These are phyloP conservation scores for Xanthia togata DNA, from an alignment of 2,888 invertebrate species.

Conservation along the genomic window DNA sequence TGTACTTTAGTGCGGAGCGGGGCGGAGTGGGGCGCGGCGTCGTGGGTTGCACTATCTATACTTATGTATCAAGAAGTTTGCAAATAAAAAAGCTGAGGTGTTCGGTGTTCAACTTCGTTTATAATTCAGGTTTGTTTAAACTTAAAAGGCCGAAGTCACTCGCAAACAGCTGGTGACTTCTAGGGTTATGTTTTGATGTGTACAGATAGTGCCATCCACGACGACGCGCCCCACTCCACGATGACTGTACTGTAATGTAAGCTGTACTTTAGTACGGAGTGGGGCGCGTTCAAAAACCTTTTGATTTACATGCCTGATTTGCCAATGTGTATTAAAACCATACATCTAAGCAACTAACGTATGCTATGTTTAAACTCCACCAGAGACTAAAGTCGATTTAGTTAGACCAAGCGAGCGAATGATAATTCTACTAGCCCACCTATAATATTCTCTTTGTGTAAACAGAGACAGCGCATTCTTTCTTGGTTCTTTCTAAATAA, in stretches of 20 bases:
- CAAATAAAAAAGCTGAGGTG: not conserved
- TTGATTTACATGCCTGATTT: no score
- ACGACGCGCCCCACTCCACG: no score
- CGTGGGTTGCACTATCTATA: no score
- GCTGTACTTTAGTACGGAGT: no score
- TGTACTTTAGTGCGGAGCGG: no score
- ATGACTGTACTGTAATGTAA: no score
- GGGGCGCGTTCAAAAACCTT: no score
- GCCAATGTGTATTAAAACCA: not conserved
- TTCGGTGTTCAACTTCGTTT: not conserved
- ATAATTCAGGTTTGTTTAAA: not conserved
- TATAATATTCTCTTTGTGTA: not conserved
- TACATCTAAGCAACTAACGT: not conserved
- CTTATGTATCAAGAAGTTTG: not conserved
- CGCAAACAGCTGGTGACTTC: not conserved
- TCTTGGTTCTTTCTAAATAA: not conserved
- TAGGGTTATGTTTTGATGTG: not conserved
- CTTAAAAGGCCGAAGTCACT: not conserved
- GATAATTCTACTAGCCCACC: no score
- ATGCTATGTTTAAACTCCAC: not conserved
- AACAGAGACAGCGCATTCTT: not conserved
- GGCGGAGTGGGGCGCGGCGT: no score
- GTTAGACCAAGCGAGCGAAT: no score
- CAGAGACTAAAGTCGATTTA: no score
- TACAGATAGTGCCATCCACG: no score